Evolutionary conservation across 2,888 invertebrate genomes (phyloP).

Genomic region (Sesamia inferens): DNA sequence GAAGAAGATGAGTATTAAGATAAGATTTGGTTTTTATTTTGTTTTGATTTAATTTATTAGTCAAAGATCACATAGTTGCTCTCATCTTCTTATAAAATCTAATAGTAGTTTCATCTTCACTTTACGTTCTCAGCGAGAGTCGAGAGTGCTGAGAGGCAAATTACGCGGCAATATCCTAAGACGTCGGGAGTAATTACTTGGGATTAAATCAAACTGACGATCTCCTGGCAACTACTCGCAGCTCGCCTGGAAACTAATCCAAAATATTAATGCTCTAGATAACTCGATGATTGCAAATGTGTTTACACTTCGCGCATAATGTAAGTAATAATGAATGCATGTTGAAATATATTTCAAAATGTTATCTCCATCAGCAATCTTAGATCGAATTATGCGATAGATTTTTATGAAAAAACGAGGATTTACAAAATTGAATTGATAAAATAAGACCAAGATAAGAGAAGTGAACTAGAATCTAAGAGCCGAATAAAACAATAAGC

Average conservation of each 20-base stretch:
- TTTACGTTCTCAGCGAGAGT: constrained; percentile 63
- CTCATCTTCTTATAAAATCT: constrained; percentile 63
- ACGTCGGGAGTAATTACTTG: constrained; percentile 80
- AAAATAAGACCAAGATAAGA: constrained; percentile 17
- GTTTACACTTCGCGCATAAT: constrained; percentile 64
- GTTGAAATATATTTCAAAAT: constrained; percentile 41
- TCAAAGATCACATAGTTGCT: constrained; percentile 59
- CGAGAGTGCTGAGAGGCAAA: constrained; percentile 60
- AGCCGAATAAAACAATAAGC: constrained; percentile 54
- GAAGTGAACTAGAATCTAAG: constrained; percentile 13
- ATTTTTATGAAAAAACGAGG: constrained; percentile 15
- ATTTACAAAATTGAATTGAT: constrained; percentile 15
- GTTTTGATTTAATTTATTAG: constrained; percentile 68
- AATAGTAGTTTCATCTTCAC: constrained; percentile 50
- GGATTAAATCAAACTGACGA: constrained; percentile 80
- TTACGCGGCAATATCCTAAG: constrained; percentile 67
- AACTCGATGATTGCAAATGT: constrained; percentile 72
- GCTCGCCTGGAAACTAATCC: constrained; percentile 67
- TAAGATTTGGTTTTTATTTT: constrained; percentile 64
- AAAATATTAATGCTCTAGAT: constrained; percentile 71
- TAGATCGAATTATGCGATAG: constrained; percentile 20
- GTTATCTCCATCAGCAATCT: constrained; percentile 24
- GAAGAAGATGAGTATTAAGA: not conserved
- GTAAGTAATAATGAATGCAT: constrained; percentile 26
- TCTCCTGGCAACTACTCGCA: constrained; percentile 69